phyloP scores from a whole-genome alignment of 2,797 vertebrate genomes.

The Chiloscyllium punctatum region DNA sequence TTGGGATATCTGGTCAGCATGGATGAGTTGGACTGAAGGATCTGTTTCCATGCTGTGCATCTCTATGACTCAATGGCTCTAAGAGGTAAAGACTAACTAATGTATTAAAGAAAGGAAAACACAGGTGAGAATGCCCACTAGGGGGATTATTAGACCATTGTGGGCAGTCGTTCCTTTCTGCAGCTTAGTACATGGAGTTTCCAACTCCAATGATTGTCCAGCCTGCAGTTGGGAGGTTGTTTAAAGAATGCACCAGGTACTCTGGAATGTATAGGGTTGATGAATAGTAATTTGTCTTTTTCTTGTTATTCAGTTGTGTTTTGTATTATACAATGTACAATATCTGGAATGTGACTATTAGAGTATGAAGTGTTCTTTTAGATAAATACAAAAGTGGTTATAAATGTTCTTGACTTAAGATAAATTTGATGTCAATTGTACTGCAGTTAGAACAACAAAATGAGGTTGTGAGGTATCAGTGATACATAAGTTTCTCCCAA shows the following conservation, averaged over 20 bases:
- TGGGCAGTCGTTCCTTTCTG: too few relatives aligned
- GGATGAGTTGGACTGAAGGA: too few relatives aligned
- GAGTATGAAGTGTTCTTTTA: neutral
- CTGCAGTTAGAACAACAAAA: neutral
- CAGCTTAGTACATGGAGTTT: neutral
- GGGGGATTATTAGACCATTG: too few relatives aligned
- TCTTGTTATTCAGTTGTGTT: neutral
- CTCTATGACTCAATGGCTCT: too few relatives aligned
- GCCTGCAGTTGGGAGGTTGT: neutral
- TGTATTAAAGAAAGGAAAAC: too few relatives aligned
- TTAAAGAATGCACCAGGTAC: neutral
- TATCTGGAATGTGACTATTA: neutral
- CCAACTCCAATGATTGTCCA: neutral
- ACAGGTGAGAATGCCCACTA: too few relatives aligned
- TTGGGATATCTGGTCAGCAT: too few relatives aligned
- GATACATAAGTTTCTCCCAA: neutral
- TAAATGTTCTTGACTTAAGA: neutral
- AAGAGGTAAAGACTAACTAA: too few relatives aligned
- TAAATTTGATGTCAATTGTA: neutral
- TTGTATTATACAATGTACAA: neutral
- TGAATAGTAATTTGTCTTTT: neutral
- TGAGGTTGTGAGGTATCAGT: neutral
- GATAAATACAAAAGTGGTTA: neutral
- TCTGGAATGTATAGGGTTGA: neutral
- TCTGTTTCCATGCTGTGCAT: too few relatives aligned